Base-by-base conservation (phyloP, 2,888 invertebrate species). In the Carcina quercana region DNA sequence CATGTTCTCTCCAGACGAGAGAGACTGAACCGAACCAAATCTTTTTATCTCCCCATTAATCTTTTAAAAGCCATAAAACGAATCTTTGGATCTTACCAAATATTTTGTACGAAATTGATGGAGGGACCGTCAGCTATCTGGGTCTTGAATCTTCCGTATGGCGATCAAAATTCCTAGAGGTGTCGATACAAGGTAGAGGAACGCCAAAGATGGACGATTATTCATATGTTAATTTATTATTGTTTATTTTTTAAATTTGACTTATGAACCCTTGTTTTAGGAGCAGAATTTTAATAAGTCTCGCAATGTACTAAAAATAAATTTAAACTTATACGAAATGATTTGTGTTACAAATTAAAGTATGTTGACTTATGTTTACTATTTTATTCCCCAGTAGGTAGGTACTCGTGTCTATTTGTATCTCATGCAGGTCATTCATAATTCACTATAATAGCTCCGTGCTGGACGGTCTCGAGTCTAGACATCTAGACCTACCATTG, bases 51-150 rank as follows among this genome's bases (percentile, higher is more conserved):
- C 50, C 37, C 57, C 69, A 73, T 78, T 74, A 78, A 82, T 83
- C 80, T 82, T 68, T 71, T 58, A 53, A 66, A 71, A 65, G 59
- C 70, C 61, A 73, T 79, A 79, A 82, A 68, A 75, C 57, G 65
- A 72, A 82, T 75, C 74, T 69, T 69, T 60, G 64, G 67, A 76
- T 79, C 76, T 78, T 61, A 68, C 58, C 59, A 75, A 80, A 80
- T 74, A 78, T 82, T 79, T 79, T 73, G 71, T 76, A 71, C 60
- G 54, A 76, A 79, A 83, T 80, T 79, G 76, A 83, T 80, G 76
- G 69, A 59, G 72, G 67, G 59, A 70, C 69, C 64, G 52, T 60
- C 47, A 53, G 52, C 74, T 79, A 83, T 83, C 83, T 58, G 46
- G 45, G 57, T 50, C 59, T 62, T 38, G 54, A 59, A 80, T 82